These are phyloP conservation scores for Malurus leucopterus DNA, from an alignment of 2,797 vertebrate genomes.

Conservation along the genomic window DNA sequence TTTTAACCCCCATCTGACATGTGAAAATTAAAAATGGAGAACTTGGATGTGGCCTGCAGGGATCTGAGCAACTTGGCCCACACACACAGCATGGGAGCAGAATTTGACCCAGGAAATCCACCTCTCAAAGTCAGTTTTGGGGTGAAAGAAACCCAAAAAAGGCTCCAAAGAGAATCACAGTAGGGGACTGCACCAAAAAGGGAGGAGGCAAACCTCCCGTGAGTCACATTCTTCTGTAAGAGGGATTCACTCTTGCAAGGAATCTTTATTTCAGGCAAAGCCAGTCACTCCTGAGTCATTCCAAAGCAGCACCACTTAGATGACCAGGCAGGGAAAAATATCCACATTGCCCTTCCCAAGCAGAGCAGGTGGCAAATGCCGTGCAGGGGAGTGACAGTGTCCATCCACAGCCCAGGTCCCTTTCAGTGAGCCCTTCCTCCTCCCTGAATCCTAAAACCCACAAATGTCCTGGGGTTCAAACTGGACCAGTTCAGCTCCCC, in stretches of 20 bases:
- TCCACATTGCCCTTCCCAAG: not conserved
- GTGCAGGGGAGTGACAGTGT: accelerated
- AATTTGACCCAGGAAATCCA: not conserved
- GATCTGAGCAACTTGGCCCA: not conserved
- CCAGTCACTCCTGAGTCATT: not conserved
- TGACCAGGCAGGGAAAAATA: not conserved
- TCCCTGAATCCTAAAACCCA: not conserved
- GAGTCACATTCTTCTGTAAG: not conserved
- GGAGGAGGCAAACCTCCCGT: not conserved
- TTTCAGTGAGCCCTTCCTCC: not conserved
- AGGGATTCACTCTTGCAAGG: not conserved
- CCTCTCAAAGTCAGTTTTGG: not conserved
- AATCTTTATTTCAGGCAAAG: not conserved
- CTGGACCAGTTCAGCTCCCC: not conserved
- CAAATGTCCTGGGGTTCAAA: not conserved
- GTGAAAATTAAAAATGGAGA: not conserved
- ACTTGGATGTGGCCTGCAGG: not conserved
- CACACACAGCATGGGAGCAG: accelerated
- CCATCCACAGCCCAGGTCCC: accelerated
- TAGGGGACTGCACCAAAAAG: accelerated
- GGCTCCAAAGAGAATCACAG: not conserved
- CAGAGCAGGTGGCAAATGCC: not conserved
- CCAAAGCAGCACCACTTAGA: not conserved
- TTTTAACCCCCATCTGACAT: accelerated
- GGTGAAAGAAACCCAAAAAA: not conserved